A percentile compares a stretch with the other conserved stretches of the same genome.
These are phyloP conservation scores for Drosophila ambigua DNA, from an alignment of 1,140 invertebrate genomes.

Conservation along the genomic window DNA sequence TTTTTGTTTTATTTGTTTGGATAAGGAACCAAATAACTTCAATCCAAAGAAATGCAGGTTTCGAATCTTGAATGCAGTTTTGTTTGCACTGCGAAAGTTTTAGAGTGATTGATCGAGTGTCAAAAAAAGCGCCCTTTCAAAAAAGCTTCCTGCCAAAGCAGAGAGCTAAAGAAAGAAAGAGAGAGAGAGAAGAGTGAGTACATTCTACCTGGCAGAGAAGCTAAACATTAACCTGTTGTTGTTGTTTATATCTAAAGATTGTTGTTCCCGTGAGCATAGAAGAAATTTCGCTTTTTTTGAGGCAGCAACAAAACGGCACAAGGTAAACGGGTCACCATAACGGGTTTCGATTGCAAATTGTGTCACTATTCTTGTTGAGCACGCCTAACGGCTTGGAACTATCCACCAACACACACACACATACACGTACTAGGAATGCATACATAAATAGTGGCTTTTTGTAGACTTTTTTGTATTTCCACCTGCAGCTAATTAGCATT, in stretches of 20 bases:
- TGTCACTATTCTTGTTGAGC: constrained; percentile 23
- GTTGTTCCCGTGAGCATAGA: constrained; percentile 20
- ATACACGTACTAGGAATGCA: background rate
- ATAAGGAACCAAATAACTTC: constrained; percentile 2
- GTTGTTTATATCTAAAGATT: constrained; percentile 18
- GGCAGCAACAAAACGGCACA: constrained; percentile 44
- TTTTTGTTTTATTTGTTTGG: constrained; percentile 21
- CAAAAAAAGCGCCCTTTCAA: constrained; percentile 12
- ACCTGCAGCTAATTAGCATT: constrained; percentile 20
- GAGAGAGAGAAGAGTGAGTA: constrained; percentile 7
- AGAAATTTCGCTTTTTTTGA: constrained; percentile 66
- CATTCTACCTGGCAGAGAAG: constrained; percentile 17
- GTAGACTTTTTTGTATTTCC: constrained; percentile 22
- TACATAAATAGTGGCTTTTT: background rate
- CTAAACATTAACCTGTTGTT: constrained; percentile 38
- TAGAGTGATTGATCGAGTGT: constrained; percentile 24
- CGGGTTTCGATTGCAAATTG: constrained; percentile 32
- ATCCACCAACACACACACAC: background rate
- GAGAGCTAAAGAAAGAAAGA: background rate
- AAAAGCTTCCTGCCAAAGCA: constrained; percentile 14
- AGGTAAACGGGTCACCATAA: constrained; percentile 62
- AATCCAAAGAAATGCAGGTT: constrained; percentile 42
- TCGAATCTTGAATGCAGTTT: constrained; percentile 42
- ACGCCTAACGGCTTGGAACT: background rate
- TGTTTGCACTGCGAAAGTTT: constrained; percentile 34